Evolutionary conservation across 2,888 invertebrate genomes (phyloP), one percentile per base, ranked within the genome.

Genomic region (Diachrysia chrysitis): DNA sequence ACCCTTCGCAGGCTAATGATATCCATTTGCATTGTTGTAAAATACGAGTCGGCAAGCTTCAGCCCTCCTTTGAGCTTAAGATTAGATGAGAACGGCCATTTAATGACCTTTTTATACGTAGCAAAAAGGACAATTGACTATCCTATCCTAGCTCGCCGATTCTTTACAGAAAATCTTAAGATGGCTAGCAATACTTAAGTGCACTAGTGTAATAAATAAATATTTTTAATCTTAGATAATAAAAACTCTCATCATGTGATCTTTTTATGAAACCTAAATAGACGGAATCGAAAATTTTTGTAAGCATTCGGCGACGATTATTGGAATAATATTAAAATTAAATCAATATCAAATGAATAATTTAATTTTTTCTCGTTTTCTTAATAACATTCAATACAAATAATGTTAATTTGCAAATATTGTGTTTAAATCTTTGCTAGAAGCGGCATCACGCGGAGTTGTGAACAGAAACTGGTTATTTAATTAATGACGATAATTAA

Each of bases 401-500:
- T 29, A 29, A n/a, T n/a, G n/a, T 29, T 29, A 37, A 14, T 16
- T 37, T 37, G 37, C 42, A 42, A 42, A 42, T 42, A 25, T 25
- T 25, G 23, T 59, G 29, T 23, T 19, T 46, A 53, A 71, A 42
- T 37, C 42, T 62, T n/a, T 58, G 58, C 68, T 71, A 60, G 35
- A 66, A 60, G 58, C 51, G 10, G 14, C 10, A 4, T 2, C 32
- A 32, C 10, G 32, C 2, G 58, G 37, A 21, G 19, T 42, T 21
- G 32, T 23, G 9, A 17, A 35, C 37, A 37, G 16, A 64, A 67
- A 65, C 66, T 37, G 59, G 53, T 25, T 25, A 65, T 65, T 78
- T 63, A 42, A 19, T 62, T 71, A 78, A 78, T 81, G 56, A 61
- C 63, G 58, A 75, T 79, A 81, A 79, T 81, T 81, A 79, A 74